phyloP scores from a whole-genome alignment of 2,113 vertebrate genomes.

The Centropus unirufus region DNA sequence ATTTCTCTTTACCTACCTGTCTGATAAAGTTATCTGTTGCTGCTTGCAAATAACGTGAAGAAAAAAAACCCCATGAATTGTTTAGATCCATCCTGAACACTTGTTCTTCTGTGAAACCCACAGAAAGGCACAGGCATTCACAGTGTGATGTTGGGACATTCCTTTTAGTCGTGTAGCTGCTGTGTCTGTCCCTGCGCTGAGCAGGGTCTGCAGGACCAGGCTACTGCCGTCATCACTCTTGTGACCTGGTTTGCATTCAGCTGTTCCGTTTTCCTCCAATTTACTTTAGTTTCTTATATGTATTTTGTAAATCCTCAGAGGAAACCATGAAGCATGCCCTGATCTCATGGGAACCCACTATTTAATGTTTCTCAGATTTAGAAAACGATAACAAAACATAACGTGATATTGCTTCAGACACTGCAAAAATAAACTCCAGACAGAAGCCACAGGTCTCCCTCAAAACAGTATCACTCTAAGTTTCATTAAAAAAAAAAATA shows the following conservation, averaged over 20 bases:
- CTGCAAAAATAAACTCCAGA: conserved; percentile 41
- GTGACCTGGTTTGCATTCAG: not conserved
- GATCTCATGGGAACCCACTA: conserved; percentile 4
- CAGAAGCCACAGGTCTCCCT: conserved; percentile 18
- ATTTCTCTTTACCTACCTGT: not conserved
- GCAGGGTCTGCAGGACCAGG: not conserved
- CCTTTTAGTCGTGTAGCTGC: not conserved
- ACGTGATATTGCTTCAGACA: not conserved
- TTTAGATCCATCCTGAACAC: not conserved
- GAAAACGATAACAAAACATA: conserved; percentile 49
- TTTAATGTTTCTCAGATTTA: conserved; percentile 46
- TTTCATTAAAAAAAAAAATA: not conserved
- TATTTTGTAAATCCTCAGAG: not conserved
- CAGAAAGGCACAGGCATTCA: not conserved
- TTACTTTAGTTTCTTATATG: not conserved
- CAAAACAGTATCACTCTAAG: not conserved
- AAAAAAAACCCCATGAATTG: not conserved
- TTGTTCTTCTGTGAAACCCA: not conserved
- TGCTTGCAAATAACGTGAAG: not conserved
- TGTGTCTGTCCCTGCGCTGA: fast-evolving
- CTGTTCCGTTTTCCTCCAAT: not conserved
- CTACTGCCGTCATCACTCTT: not conserved
- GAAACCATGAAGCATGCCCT: not conserved
- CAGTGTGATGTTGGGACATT: not conserved
- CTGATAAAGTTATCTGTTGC: not conserved